Percentiles rank a stretch among this genome's conserved stretches.
These are phyloP conservation scores for Zoroaster sp. DNA, from an alignment of 53 echinoderm and acorn worm species.

Conservation along the genomic window DNA sequence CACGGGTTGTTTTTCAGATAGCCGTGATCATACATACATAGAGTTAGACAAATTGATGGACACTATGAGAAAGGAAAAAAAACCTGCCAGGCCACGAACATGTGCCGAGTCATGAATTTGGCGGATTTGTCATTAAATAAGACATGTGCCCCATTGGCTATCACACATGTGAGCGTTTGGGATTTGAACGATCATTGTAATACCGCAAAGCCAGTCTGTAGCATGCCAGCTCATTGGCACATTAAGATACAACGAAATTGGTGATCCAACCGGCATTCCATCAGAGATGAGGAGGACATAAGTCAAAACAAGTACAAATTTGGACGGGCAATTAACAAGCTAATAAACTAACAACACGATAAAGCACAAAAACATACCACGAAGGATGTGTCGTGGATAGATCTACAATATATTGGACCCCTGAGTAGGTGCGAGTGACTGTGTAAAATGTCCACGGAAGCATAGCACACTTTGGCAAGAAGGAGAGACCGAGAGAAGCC, in stretches of 20 bases:
- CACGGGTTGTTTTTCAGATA: background rate
- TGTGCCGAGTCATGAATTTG: background rate
- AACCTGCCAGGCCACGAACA: background rate
- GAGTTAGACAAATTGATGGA: background rate
- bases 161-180: background rate
- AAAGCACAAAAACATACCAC: background rate
- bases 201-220: background rate
- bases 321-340: slow-evolving; percentile 43
- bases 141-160: background rate
- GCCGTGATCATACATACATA: background rate
- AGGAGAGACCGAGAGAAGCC: background rate
- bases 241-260: background rate
- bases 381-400: background rate
- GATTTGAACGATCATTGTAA: background rate
- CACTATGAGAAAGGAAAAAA: background rate
- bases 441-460: background rate
- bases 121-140: background rate
- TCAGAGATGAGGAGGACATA: slow-evolving; percentile 10
- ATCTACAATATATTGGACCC: background rate
- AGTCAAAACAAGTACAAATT: slow-evolving; percentile 55
- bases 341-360: slow-evolving; percentile 23
- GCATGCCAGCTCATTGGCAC: background rate
- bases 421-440: background rate
- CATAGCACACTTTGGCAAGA: background rate
- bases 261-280: background rate